Evolutionary conservation across 2,113 vertebrate genomes (phyloP).

Genomic region (Tragelaphus imberbis): DNA sequence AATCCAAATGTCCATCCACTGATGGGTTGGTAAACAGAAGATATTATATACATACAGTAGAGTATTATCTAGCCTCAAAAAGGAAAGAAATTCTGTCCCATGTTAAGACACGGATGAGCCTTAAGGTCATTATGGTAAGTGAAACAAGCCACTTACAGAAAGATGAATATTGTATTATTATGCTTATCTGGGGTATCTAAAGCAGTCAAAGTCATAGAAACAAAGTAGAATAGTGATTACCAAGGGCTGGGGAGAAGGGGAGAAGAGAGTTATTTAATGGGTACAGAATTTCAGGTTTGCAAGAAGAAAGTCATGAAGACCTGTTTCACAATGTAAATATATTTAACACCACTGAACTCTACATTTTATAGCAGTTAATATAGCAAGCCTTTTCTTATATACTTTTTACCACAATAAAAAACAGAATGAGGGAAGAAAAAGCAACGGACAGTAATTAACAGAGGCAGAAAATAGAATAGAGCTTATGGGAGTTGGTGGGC

Average conservation of each 20-base stretch:
- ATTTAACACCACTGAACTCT: not conserved
- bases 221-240: not conserved
- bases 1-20: not conserved
- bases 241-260: not conserved
- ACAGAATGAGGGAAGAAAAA: not conserved
- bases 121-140: not conserved
- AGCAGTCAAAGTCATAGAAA: not conserved
- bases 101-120: not conserved
- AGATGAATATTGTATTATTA: not conserved
- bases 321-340: not conserved
- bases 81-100: not conserved
- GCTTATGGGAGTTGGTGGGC: accelerated
- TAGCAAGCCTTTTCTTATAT: not conserved
- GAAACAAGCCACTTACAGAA: not conserved
- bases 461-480: not conserved
- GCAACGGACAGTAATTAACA: not conserved
- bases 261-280: not conserved
- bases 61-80: not conserved
- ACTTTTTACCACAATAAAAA: not conserved
- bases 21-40: not conserved
- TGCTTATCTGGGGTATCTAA: not conserved
- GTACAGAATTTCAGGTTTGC: not conserved
- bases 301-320: not conserved
- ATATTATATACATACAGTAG: not conserved
- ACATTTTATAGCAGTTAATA: not conserved